Conservation (phyloP, 2,888 invertebrate genomes). For the Orthosia gracilis region DNA sequence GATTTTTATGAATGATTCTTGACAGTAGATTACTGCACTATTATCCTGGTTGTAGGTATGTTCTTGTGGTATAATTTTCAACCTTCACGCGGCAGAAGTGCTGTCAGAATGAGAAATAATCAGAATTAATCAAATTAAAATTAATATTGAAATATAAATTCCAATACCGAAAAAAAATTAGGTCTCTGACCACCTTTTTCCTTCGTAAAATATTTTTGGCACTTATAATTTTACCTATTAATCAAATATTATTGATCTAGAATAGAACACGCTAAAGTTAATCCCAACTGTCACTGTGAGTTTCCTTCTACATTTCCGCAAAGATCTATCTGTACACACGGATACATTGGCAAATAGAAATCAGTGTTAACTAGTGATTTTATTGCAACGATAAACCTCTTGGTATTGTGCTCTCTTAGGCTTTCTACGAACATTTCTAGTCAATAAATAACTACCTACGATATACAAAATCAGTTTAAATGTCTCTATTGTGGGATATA, state of each 20-base stretch:
- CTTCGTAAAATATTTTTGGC: neutral
- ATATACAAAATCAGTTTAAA: slow-evolving; percentile 49
- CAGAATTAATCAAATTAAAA: neutral
- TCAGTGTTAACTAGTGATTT: slow-evolving; percentile 49
- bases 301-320: slow-evolving; percentile 9
- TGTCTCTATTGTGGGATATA: slow-evolving; percentile 56
- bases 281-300: slow-evolving; percentile 1
- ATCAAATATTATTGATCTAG: slow-evolving; percentile 3
- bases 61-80: too few species aligned
- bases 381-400: slow-evolving; percentile 44
- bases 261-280: neutral
- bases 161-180: neutral
- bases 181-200: neutral
- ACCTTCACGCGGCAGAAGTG: too few species aligned
- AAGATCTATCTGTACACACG: slow-evolving; percentile 33
- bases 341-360: slow-evolving; percentile 47
- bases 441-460: slow-evolving; percentile 51
- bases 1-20: too few species aligned
- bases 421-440: slow-evolving; percentile 53
- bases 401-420: slow-evolving; percentile 26
- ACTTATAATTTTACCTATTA: neutral
- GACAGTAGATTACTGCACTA: too few species aligned
- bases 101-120: too few species aligned
- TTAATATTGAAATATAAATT: neutral
- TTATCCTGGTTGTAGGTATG: too few species aligned